Conservation (phyloP, 2,888 invertebrate genomes). For the Fragum sueziense region DNA sequence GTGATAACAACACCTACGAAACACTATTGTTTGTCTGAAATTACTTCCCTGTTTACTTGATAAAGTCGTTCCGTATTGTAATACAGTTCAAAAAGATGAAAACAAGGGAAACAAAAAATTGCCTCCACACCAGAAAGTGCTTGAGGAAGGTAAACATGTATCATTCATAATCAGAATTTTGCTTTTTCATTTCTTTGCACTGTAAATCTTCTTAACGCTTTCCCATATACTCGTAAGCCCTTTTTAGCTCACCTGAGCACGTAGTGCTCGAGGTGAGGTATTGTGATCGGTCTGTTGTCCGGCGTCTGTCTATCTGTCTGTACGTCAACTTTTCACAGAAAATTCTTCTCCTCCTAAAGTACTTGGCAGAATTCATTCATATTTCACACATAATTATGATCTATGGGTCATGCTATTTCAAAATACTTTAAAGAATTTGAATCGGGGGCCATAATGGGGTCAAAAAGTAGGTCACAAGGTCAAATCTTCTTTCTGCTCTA, state of each 20-base stretch:
- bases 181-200: neutral
- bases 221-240: neutral
- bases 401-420: no score
- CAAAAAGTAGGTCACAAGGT: no score
- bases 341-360: neutral
- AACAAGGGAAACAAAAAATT: constrained; percentile 55
- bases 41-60: no score
- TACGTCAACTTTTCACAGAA: no score
- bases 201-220: neutral
- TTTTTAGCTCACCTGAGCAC: neutral
- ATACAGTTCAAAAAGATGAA: constrained; percentile 49
- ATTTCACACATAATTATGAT: no score
- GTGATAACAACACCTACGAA: no score
- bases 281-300: neutral
- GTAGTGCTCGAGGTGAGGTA: neutral
- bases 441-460: no score
- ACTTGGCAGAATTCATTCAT: no score
- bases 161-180: neutral
- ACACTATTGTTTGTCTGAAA: no score
- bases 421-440: no score
- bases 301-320: neutral
- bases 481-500: no score
- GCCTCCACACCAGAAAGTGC: constrained; percentile 62
- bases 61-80: no score
- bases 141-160: constrained; percentile 57